Evolutionary conservation across 2,888 invertebrate species (phyloP).

Genomic region (Spicauda simplicius): DNA sequence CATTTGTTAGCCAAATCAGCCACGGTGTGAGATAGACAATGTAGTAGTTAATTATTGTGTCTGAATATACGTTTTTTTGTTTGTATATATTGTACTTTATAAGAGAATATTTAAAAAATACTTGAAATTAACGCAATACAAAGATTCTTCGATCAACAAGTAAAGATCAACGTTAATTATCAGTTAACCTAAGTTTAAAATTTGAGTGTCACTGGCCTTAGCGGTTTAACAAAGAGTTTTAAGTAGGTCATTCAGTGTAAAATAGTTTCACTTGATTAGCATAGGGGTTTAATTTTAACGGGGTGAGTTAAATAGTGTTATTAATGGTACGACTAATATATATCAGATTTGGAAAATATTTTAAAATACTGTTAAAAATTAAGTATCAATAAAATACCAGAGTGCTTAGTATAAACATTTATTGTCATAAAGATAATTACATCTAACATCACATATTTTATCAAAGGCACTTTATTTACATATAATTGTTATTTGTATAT

Average conservation of each 20-base stretch:
- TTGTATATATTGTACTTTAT: too few relatives aligned
- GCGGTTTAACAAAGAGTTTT: slow-evolving; percentile 56
- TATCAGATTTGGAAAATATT: not conserved
- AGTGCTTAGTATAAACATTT: slow-evolving; percentile 48
- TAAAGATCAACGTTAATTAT: not conserved
- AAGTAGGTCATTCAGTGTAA: slow-evolving; percentile 70
- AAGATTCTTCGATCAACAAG: too few relatives aligned
- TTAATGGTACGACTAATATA: slow-evolving; percentile 54
- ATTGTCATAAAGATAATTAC: slow-evolving; percentile 51
- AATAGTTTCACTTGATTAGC: slow-evolving; percentile 68
- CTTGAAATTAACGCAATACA: too few relatives aligned
- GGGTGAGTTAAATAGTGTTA: slow-evolving; percentile 55
- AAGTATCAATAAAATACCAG: slow-evolving; percentile 39
- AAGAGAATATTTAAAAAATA: too few relatives aligned
- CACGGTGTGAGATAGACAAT: too few relatives aligned
- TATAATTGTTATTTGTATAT: slow-evolving; percentile 57
- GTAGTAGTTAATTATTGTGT: too few relatives aligned
- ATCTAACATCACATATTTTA: slow-evolving; percentile 72
- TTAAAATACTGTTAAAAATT: not conserved
- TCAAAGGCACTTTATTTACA: slow-evolving; percentile 68
- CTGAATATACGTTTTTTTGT: too few relatives aligned
- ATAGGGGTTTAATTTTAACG: slow-evolving; percentile 65
- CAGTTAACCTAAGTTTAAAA: not conserved
- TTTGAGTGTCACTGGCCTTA: slow-evolving; percentile 44
- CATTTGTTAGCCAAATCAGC: too few relatives aligned